Conservation (phyloP, 2,888 invertebrate species). For the Rhynchonema sp. region DNA sequence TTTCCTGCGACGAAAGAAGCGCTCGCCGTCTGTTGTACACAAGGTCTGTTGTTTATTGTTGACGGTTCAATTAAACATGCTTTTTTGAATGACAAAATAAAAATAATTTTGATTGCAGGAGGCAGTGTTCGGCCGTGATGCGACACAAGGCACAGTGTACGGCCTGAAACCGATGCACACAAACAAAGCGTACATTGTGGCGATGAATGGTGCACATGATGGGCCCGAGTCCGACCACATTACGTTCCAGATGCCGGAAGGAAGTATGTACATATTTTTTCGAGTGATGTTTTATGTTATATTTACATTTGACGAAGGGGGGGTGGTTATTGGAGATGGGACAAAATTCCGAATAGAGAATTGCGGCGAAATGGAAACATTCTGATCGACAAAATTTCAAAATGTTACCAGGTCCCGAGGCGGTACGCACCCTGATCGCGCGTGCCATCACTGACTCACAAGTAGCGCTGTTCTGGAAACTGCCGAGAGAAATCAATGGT, state of each 20-base stretch:
- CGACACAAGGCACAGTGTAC: constrained; percentile 48
- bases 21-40: not conserved
- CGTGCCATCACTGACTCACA: constrained; percentile 68
- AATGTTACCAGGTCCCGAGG: constrained; percentile 50
- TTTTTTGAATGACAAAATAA: too few relatives aligned
- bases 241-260: constrained; percentile 66
- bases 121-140: constrained; percentile 34
- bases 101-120: too few relatives aligned
- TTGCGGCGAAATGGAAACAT: too few relatives aligned
- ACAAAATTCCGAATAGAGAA: too few relatives aligned
- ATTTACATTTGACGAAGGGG: too few relatives aligned
- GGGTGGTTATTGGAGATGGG: too few relatives aligned
- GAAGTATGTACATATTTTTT: too few relatives aligned
- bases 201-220: constrained; percentile 65
- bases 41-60: too few relatives aligned
- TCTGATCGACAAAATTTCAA: too few relatives aligned
- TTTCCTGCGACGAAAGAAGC: not conserved
- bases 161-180: constrained; percentile 61
- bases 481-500: constrained; percentile 73
- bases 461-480: constrained; percentile 65
- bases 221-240: constrained; percentile 68
- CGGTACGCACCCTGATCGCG: constrained; percentile 58
- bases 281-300: too few relatives aligned
- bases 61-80: too few relatives aligned
- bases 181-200: constrained; percentile 65